A percentile compares a stretch with the other conserved stretches of the same genome.
Conservation (phyloP, 2,797 vertebrate species). For the Enteromius unitaeniatus region DNA sequence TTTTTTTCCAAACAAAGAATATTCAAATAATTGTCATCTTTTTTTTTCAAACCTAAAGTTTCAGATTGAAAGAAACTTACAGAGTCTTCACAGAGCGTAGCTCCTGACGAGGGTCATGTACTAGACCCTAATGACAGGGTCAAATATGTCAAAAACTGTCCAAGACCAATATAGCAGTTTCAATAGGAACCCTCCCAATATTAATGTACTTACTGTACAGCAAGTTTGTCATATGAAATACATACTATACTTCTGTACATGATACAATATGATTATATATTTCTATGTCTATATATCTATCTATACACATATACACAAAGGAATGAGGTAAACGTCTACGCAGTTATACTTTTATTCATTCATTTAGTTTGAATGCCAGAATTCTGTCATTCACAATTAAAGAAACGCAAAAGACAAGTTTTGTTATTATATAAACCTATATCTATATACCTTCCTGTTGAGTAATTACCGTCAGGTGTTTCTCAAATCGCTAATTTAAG, state of each 20-base stretch:
- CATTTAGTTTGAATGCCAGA: not conserved
- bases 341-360: not conserved
- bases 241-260: not conserved
- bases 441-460: not conserved
- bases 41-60: not conserved
- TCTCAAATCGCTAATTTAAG: not conserved
- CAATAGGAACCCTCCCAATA: not conserved
- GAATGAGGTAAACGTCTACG: not conserved
- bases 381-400: not conserved
- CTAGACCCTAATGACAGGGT: not conserved
- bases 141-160: not conserved
- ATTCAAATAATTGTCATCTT: not conserved
- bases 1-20: not conserved
- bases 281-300: not conserved
- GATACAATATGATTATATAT: not conserved
- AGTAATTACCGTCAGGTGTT: not conserved
- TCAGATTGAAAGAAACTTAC: not conserved
- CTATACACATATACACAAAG: not conserved
- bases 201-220: not conserved
- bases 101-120: not conserved
- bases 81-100: not conserved
- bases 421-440: not conserved
- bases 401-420: not conserved
- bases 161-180: constrained; percentile 29
- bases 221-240: not conserved